Base-by-base conservation (phyloP, 2,888 invertebrate genomes). In the Priocnemis perturbator region DNA sequence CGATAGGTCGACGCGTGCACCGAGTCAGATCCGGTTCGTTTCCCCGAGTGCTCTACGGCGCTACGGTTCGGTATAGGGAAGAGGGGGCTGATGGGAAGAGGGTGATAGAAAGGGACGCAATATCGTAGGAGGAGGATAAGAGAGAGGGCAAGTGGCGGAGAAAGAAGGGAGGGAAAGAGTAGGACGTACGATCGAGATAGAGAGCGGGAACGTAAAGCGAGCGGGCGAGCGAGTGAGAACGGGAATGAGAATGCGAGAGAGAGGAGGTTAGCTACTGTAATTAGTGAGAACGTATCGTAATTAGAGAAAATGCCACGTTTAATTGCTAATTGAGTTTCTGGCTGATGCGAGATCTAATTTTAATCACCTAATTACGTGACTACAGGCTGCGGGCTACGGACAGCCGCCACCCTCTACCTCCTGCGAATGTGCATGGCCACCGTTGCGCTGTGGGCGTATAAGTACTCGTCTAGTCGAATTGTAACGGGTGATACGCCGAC, bases 241-340 rank as follows among this genome's bases (percentile, higher is more conserved):
- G 44, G 15, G 60, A 19, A 20, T 23, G 55, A 45, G 17, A 56
- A 45, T 57, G 50, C 52, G 73, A 64, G 66, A 50, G 64, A 65
- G 78, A 78, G 74, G 69, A 82, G 83, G 84, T 85, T 86, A 86
- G 85, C 85, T 84, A 81, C 85, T 87, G 89, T 90, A 90, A 90
- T 90, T 90, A 90, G 89, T 87, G 89, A 89, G 90, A 90, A 90
- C 90, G 89, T 90, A 90, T 90, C 90, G 90, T 90, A 91, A 91
- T 91, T 91, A 91, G 90, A 90, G 91, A 91, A 91, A 91, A 91
- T 91, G 90, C 90, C 89, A 90, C 90, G 90, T 91, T 91, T 91
- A 91, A 91, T 91, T 91, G 91, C 91, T 91, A 91, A 91, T 91
- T 91, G 91, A 91, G 90, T 90, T 90, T 90, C 90, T 90, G 89